A percentile compares a stretch with the other conserved stretches of the same genome.
These are phyloP conservation scores for Protonemura montana DNA, from an alignment of 2,888 invertebrate genomes.

Conservation along the genomic window DNA sequence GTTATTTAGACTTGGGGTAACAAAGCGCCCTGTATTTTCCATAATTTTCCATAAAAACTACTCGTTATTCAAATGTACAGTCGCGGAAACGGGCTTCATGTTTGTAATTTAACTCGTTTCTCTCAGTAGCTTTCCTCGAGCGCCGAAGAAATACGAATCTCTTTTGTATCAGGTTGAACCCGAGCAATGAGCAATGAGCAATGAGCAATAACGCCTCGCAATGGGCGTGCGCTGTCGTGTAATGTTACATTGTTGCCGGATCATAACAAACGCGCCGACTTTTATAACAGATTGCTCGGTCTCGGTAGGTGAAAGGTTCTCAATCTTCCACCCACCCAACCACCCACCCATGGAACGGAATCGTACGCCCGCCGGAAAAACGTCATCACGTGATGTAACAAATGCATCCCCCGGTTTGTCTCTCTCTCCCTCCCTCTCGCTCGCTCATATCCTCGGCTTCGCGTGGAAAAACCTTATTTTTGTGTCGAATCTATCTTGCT, in stretches of 20 bases:
- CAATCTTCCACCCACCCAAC: background rate
- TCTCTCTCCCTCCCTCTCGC: slow-evolving; percentile 7
- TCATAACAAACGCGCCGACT: slow-evolving; percentile 27
- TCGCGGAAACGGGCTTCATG: no score
- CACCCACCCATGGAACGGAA: background rate
- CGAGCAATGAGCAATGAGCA: background rate
- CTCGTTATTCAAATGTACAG: no score
- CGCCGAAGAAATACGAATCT: background rate
- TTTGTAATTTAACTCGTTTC: no score
- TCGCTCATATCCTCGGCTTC: background rate
- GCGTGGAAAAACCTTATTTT: slow-evolving; percentile 22
- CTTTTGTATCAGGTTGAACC: background rate
- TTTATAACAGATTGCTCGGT: slow-evolving; percentile 20
- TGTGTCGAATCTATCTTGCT: slow-evolving; percentile 30
- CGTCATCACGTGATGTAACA: slow-evolving; percentile 44
- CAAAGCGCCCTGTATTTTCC: no score
- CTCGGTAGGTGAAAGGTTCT: slow-evolving; percentile 28
- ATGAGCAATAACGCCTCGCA: no score
- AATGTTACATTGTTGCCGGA: slow-evolving; percentile 13
- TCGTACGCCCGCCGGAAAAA: slow-evolving; percentile 22
- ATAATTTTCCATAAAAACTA: no score
- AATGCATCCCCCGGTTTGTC: slow-evolving; percentile 41
- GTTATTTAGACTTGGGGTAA: no score
- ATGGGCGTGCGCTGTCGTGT: background rate
- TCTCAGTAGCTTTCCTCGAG: no score